Conservation (phyloP, 2,888 invertebrate species). For the Acholoe squamosa region DNA sequence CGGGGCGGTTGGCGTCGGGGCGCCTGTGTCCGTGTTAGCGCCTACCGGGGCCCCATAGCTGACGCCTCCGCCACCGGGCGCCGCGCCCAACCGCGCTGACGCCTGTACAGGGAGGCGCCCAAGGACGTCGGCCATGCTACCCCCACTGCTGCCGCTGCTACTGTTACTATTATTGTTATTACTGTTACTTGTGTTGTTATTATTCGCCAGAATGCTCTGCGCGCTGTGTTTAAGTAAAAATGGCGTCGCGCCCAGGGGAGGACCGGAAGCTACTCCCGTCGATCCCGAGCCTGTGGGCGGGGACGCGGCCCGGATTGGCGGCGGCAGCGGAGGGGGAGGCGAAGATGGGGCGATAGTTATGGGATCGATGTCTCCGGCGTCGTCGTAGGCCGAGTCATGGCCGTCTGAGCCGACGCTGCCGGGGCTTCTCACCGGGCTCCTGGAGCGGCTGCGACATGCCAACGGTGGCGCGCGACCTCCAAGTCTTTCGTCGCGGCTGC, state of each 20-base stretch:
- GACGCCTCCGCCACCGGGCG: background rate
- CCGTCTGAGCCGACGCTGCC: conserved; percentile 33
- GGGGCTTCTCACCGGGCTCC: background rate
- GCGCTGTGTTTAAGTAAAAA: conserved; percentile 36
- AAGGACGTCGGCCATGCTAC: background rate
- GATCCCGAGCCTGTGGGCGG: background rate
- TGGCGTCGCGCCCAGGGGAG: background rate
- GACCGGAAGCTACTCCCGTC: background rate
- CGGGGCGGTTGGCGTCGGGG: background rate
- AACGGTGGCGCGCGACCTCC: background rate
- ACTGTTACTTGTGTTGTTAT: conserved; percentile 8
- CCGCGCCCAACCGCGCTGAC: background rate
- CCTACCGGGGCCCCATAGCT: background rate
- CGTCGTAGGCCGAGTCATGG: background rate
- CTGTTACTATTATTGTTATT: background rate
- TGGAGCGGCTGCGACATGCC: background rate
- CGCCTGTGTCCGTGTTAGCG: background rate
- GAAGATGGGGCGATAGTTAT: conserved; percentile 32
- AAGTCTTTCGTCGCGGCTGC: background rate
- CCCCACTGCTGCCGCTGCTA: background rate
- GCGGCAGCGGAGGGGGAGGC: background rate
- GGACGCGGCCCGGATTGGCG: background rate
- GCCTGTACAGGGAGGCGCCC: background rate
- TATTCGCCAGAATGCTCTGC: conserved; percentile 44
- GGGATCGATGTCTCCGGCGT: conserved; percentile 30